Evolutionary conservation across 1,140 invertebrate species (phyloP).

Genomic region (Diachasma alloeum): DNA sequence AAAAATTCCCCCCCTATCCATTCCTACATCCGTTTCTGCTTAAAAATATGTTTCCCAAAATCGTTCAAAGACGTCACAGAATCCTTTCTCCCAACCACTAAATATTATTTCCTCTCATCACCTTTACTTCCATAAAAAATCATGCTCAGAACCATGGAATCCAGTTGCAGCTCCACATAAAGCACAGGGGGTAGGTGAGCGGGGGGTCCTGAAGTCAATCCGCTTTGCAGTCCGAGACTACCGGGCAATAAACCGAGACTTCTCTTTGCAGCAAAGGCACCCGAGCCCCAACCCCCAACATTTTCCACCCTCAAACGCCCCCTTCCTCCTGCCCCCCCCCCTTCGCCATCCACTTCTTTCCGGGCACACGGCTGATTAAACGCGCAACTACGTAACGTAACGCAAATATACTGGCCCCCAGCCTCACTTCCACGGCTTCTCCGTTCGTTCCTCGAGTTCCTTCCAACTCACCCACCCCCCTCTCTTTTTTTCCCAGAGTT

Average conservation of each 20-base stretch:
- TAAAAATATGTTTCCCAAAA: no score
- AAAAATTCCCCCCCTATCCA: background rate
- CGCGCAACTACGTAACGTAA: conserved; percentile 63
- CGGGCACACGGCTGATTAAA: conserved; percentile 62
- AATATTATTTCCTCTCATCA: background rate
- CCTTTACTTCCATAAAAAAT: background rate
- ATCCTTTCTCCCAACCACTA: background rate
- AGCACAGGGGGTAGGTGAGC: background rate
- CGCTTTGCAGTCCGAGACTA: conserved; percentile 27
- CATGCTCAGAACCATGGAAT: background rate
- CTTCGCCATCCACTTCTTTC: conserved; percentile 35
- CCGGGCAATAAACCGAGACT: conserved; percentile 35
- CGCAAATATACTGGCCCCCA: conserved; percentile 58
- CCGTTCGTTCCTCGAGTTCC: conserved; percentile 15
- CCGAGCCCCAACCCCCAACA: background rate
- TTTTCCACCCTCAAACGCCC: conserved; percentile 21
- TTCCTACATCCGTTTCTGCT: background rate
- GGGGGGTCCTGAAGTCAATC: conserved; percentile 29
- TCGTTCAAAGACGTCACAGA: no score
- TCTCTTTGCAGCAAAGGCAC: conserved; percentile 34
- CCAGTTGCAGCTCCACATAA: background rate
- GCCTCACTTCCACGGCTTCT: conserved; percentile 14
- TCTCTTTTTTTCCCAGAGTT: conserved; percentile 34
- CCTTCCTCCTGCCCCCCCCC: background rate
- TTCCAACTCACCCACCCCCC: conserved; percentile 16